These are phyloP conservation scores for Loripinus fragilis DNA, from an alignment of 2,888 invertebrate genomes.

Conservation along the genomic window DNA sequence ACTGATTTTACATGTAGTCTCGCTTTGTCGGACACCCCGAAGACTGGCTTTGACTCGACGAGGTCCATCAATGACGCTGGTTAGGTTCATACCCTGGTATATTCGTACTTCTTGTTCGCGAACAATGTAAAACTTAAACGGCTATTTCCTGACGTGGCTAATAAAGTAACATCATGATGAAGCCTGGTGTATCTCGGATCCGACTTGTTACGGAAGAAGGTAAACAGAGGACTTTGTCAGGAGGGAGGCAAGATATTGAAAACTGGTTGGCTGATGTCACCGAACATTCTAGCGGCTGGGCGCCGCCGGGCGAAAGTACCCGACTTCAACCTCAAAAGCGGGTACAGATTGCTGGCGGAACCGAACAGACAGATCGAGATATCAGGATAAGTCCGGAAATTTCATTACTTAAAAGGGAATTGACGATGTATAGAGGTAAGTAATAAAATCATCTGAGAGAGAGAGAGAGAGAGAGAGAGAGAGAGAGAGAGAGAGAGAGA, in stretches of 20 bases:
- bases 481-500: no score
- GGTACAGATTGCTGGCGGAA: background rate
- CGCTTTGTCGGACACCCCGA: no score
- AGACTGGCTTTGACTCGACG: no score
- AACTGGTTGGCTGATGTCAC: conserved; percentile 35
- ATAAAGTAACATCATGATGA: background rate
- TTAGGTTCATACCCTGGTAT: no score
- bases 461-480: no score
- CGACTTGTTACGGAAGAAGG: background rate
- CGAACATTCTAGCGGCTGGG: conserved; percentile 22
- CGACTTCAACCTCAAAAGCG: background rate
- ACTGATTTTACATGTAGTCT: no score
- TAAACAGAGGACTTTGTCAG: background rate
- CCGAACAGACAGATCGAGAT: background rate
- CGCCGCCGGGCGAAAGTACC: background rate
- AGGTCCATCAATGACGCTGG: no score
- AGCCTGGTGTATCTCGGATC: background rate
- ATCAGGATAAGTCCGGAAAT: background rate
- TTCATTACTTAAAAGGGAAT: background rate
- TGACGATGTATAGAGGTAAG: background rate
- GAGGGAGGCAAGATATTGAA: conserved; percentile 29
- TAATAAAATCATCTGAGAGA: no score
- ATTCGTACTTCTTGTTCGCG: no score
- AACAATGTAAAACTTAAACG: no score
- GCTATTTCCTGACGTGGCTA: no score